These are phyloP conservation scores for Bombyx huttoni DNA, from an alignment of 2,888 invertebrate genomes.

Conservation along the genomic window DNA sequence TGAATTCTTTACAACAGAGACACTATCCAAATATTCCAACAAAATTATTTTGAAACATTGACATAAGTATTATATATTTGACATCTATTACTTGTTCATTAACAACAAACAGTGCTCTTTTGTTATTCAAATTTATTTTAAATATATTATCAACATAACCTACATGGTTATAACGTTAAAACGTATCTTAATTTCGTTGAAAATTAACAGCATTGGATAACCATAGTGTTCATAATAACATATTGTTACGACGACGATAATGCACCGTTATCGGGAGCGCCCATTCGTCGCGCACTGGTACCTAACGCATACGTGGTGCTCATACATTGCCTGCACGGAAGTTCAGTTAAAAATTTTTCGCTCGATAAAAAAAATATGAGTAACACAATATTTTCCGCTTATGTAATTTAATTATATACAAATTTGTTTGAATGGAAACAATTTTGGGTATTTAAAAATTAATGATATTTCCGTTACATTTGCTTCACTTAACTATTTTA, in stretches of 20 bases:
- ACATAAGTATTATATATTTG: no score
- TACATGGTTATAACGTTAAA: background rate
- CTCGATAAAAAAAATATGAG: no score
- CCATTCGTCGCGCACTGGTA: background rate
- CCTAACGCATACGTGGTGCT: constrained; percentile 1
- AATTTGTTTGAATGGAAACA: background rate
- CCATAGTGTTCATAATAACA: constrained; percentile 1
- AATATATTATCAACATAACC: background rate
- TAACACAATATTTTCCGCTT: background rate
- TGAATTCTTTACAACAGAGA: no score
- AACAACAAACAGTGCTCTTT: no score
- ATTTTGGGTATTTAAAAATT: background rate
- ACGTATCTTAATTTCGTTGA: constrained; percentile 1
- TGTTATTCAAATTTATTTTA: background rate
- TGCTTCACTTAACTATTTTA: background rate
- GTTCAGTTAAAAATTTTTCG: background rate
- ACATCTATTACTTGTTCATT: no score
- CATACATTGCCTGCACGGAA: background rate
- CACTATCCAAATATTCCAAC: no score
- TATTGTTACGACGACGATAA: constrained; percentile 1
- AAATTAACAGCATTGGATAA: background rate
- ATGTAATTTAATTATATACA: background rate
- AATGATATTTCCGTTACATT: background rate
- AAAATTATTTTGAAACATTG: no score
- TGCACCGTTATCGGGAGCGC: constrained; percentile 2